Evolutionary conservation across 1,140 invertebrate genomes (phyloP), one percentile per base, ranked within the genome.

Genomic region (Mya arenaria): DNA sequence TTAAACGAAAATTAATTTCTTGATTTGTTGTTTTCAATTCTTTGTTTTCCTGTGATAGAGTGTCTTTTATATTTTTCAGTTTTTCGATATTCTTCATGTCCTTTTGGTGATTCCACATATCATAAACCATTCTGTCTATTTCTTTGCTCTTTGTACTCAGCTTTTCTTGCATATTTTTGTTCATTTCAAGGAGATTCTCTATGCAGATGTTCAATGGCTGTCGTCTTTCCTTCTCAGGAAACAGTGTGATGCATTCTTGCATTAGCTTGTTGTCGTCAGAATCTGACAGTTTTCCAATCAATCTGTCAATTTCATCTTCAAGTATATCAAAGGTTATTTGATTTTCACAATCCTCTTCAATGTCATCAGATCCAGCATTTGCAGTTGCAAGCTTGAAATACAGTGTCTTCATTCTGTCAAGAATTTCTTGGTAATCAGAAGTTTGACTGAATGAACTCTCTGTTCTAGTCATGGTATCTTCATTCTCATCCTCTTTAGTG

Each of bases 251-350:
- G 28, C 73, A 75, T 75, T 37, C 62, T 48, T 23, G 37, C 19
- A 75, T 63, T 41, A 75, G 58, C 48, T 75, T 75, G 13, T 28
- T 65, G 34, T 75, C 73, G 48, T 75, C 73, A 32, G 73, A 75
- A 65, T 75, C 48, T 36, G 34, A n/a, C 30, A 63, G 32, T 39
- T 28, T 48, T 17, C 48, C 32, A 6, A 75, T 63, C 17, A 75
- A 39, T 34, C n/a, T 75, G 28, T 65, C 73, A 10, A 23, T 8
- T 32, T 48, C 73, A 62, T 25, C 19, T 5, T 75, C 15, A 3
- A 75, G 28, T 37, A 63, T 75, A 30, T 75, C 73, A 56, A 56
- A 75, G 48, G 25, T 75, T 17, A 72, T 34, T 10, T 41, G 23
- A 8, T 63, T 36, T 30, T 75, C 73, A 15, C 30, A 34, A 41